A percentile compares a stretch with the other conserved stretches of the same genome.
phyloP scores from a whole-genome alignment of 2,113 vertebrate genomes.

The Drymodes brunneopygia region DNA sequence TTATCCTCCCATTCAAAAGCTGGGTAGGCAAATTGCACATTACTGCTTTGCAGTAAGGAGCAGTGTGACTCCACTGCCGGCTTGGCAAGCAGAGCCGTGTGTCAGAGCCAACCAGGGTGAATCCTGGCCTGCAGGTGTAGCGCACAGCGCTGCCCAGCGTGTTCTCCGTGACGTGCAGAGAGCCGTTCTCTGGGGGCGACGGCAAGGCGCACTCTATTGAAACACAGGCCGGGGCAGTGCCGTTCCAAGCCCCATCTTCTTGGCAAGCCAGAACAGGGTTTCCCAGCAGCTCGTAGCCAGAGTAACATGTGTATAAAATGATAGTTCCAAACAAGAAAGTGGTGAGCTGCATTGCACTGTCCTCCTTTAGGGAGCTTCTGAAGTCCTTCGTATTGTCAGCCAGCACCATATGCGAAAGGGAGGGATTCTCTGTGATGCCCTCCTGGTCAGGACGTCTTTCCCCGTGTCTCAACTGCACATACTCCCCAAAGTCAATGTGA shows the following conservation, averaged over 20 bases:
- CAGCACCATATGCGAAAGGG: neutral
- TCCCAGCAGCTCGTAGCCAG: slow-evolving; percentile 84
- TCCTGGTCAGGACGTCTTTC: slow-evolving; percentile 53
- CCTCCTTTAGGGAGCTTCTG: slow-evolving; percentile 16
- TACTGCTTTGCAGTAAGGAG: slow-evolving; percentile 78
- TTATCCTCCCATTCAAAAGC: slow-evolving; percentile 74
- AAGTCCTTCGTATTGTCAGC: neutral
- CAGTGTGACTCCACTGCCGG: slow-evolving; percentile 80
- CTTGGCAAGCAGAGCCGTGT: slow-evolving; percentile 82
- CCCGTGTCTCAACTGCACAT: slow-evolving; percentile 63
- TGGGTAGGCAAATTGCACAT: slow-evolving; percentile 75
- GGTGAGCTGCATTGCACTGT: slow-evolving; percentile 29
- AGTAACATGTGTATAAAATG: slow-evolving; percentile 83
- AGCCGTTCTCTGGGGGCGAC: slow-evolving; percentile 78
- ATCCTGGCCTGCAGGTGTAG: slow-evolving; percentile 85
- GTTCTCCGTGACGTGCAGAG: slow-evolving; percentile 79
- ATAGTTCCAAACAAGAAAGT: slow-evolving; percentile 83
- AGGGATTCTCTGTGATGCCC: slow-evolving; percentile 20
- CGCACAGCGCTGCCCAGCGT: slow-evolving; percentile 74
- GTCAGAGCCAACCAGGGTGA: slow-evolving; percentile 78
- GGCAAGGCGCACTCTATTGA: slow-evolving; percentile 84
- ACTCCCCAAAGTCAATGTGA: slow-evolving; percentile 95
- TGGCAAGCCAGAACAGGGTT: slow-evolving; percentile 79
- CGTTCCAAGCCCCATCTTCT: slow-evolving; percentile 92
- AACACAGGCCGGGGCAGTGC: slow-evolving; percentile 85